Evolutionary conservation across 2,113 vertebrate genomes (phyloP), one percentile per base, ranked within the genome.

Genomic region (Chauna torquata): DNA sequence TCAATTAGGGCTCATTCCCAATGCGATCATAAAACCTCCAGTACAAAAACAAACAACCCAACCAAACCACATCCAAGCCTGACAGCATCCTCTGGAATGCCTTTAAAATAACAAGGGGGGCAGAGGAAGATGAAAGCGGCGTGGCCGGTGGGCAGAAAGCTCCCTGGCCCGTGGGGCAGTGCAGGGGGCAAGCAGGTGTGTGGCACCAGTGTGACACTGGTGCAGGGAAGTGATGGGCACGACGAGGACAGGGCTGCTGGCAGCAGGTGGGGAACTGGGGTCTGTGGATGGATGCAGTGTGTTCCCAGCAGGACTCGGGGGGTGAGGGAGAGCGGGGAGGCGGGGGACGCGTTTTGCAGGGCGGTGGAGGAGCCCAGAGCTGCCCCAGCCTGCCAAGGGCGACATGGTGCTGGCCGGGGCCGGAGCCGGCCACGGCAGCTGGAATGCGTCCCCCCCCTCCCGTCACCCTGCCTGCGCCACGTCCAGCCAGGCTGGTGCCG

Each of bases 401-500:
- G 25, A 24, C 50, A 24, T 24, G 50, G 50, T 24, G 50, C 50
- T 52, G 50, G 50, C 50, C 50, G 4, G 78, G 75, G 34, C 84
- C 92, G 88, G 98, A 98, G 98, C 95, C 85, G 95, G 94, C 86
- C 82, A 50, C 45, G 61, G 91, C 76, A 45, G 96, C 86, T 97
- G 98, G 97, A 98, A 98, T 98, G 98, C 92, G 59, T 92, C 97
- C 97, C 98, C 96, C 97, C 97, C 97, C 98, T 95, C 97, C 91
- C 70, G 95, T 98, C 98, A 98, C 96, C 97, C 98, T 96, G 96
- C 95, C 96, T 97, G 97, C 96, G 36, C 98, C 96, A 96, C 96
- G 98, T 98, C 98, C 98, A 99, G 99, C 98, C 99, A 98, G 98
- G 98, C 99, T 99, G 99, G 98, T 99, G 99, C 98, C 98, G 98